Evolutionary conservation across 2,888 invertebrate genomes (phyloP).

Genomic region (Agriopis aurantiaria): DNA sequence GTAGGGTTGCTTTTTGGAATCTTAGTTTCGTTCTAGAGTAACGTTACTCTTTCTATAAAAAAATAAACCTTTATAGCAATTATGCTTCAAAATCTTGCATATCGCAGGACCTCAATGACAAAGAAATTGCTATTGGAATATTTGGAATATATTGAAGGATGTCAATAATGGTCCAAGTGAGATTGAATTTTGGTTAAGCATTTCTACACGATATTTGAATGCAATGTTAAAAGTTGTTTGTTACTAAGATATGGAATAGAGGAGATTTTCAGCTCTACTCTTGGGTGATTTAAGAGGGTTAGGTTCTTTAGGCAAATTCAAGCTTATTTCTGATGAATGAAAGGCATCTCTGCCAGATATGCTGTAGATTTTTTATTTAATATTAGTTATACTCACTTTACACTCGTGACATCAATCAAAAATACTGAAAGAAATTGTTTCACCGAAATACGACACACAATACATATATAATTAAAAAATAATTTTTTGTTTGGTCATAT

Average conservation of each 20-base stretch:
- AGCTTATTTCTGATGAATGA: neutral
- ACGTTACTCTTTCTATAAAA: no score
- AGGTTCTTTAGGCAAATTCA: neutral
- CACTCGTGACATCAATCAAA: neutral
- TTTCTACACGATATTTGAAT: neutral
- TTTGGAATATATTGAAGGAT: neutral
- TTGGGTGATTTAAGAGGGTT: neutral
- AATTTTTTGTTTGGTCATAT: neutral
- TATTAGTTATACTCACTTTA: neutral
- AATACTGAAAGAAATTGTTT: neutral
- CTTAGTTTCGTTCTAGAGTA: neutral
- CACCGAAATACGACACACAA: slow-evolving; percentile 26
- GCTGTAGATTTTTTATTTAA: no score
- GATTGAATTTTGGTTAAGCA: neutral
- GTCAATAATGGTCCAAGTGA: neutral
- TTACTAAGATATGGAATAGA: neutral
- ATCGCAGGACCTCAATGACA: neutral
- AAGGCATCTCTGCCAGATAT: no score
- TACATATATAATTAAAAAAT: no score
- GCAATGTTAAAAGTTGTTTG: neutral
- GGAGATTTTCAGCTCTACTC: neutral
- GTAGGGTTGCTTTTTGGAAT: slow-evolving; percentile 53
- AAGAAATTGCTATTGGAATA: neutral
- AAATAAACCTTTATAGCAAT: no score
- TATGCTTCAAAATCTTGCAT: neutral